Evolutionary conservation across 2,797 vertebrate genomes (phyloP).

Genomic region (Myiothlypis chrysogaster): DNA sequence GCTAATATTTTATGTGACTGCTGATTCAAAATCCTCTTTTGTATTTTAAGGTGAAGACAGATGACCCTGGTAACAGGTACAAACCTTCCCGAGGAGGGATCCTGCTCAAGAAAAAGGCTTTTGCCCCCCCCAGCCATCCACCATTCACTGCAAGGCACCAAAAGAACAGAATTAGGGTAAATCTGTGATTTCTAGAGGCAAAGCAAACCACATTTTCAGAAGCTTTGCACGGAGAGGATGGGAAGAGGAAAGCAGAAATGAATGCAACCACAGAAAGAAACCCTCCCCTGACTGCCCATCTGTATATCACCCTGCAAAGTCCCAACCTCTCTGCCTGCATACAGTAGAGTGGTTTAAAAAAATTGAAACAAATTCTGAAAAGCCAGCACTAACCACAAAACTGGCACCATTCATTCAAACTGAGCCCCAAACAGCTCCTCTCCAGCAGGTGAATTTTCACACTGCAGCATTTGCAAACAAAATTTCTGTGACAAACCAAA

Average conservation of each 20-base stretch:
- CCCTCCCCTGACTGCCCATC: neutral
- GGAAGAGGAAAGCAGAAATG: neutral
- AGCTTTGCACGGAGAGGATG: neutral
- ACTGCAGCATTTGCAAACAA: neutral
- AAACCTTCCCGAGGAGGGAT: neutral
- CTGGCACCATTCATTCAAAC: neutral
- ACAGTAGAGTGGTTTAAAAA: neutral
- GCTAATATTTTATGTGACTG: neutral
- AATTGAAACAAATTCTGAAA: rapidly evolving
- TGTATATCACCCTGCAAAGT: rapidly evolving
- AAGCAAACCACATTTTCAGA: neutral
- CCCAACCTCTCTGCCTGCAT: neutral
- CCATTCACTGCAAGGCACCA: neutral
- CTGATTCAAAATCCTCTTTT: neutral
- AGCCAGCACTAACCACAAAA: neutral
- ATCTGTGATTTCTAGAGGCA: neutral
- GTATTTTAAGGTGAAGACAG: neutral
- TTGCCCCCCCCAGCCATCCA: neutral
- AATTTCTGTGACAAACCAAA: neutral
- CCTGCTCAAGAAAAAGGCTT: neutral
- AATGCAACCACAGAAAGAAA: neutral
- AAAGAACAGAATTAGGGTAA: neutral
- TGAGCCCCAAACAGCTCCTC: neutral
- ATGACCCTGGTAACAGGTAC: neutral
- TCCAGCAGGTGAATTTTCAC: neutral